Evolutionary conservation across 2,797 vertebrate species (phyloP).

Genomic region (Sparus aurata): DNA sequence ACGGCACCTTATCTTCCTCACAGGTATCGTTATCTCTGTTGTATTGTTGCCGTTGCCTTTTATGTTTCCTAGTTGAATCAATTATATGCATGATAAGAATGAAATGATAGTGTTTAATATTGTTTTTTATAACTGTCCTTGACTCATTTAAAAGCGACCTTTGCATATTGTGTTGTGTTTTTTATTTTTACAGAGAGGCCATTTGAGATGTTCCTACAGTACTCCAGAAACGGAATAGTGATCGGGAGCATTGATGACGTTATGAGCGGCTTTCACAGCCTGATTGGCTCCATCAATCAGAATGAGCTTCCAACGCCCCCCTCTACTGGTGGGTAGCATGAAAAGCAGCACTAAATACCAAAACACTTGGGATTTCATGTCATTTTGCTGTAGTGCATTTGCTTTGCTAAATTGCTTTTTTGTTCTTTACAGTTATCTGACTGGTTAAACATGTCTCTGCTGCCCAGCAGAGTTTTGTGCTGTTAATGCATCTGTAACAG

Average conservation of each 20-base stretch:
- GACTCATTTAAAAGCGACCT: background rate
- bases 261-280: slow-evolving; percentile 91
- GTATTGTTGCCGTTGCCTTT: background rate
- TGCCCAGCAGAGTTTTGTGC: slow-evolving; percentile 6
- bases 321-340: slow-evolving; percentile 79
- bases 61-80: background rate
- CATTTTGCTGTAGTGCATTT: slow-evolving; percentile 20
- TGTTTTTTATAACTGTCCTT: background rate
- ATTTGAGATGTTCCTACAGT: slow-evolving; percentile 85
- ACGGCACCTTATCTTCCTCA: slow-evolving; percentile 95
- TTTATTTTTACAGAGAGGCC: slow-evolving; percentile 79
- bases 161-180: slow-evolving; percentile 8
- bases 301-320: slow-evolving; percentile 86
- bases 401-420: slow-evolving; percentile 36
- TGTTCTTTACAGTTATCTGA: background rate
- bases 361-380: slow-evolving; percentile 1
- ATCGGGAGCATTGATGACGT: slow-evolving; percentile 92
- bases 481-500: slow-evolving; percentile 25
- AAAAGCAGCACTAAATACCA: background rate
- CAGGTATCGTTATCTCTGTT: slow-evolving; percentile 84
- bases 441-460: slow-evolving; percentile 20
- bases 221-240: slow-evolving; percentile 92
- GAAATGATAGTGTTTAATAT: background rate
- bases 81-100: background rate
- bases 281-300: slow-evolving; percentile 89